phyloP scores from a whole-genome alignment of 2,113 vertebrate species.

The Epinephelus moara region DNA sequence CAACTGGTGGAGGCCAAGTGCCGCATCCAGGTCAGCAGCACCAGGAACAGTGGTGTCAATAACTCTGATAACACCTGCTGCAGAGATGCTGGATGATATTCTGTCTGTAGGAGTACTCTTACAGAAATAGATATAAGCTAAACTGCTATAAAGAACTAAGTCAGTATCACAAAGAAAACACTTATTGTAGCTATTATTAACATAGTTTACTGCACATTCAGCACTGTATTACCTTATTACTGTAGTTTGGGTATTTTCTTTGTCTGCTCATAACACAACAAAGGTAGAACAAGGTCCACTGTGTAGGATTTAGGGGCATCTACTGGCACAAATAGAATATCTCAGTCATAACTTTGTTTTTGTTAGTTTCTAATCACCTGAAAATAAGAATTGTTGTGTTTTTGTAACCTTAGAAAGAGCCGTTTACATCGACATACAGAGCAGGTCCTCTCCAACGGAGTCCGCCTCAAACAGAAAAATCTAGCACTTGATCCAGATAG shows the following conservation, averaged over 20 bases:
- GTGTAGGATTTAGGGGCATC: no score
- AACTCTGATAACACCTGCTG: neutral
- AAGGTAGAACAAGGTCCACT: neutral
- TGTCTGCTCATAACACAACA: neutral
- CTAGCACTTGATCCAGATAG: no score
- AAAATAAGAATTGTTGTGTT: no score
- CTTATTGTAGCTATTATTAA: neutral
- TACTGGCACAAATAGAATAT: no score
- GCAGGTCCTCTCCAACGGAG: no score
- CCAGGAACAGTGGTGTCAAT: no score
- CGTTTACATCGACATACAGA: no score
- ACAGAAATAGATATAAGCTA: neutral
- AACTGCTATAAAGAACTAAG: neutral
- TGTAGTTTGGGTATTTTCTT: neutral
- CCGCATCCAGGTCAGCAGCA: constrained; percentile 93
- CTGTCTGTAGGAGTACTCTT: no score
- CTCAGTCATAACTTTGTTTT: no score
- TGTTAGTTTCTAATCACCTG: no score
- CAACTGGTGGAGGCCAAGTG: constrained; percentile 99
- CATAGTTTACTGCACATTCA: neutral
- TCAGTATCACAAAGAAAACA: neutral
- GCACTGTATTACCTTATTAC: neutral
- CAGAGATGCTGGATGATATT: neutral
- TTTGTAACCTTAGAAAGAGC: no score
- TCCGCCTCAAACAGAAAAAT: no score